A percentile compares a stretch with the other conserved stretches of the same genome.
These are phyloP conservation scores for Prionailurus viverrinus DNA, from an alignment of 2,113 vertebrate species.

Conservation along the genomic window DNA sequence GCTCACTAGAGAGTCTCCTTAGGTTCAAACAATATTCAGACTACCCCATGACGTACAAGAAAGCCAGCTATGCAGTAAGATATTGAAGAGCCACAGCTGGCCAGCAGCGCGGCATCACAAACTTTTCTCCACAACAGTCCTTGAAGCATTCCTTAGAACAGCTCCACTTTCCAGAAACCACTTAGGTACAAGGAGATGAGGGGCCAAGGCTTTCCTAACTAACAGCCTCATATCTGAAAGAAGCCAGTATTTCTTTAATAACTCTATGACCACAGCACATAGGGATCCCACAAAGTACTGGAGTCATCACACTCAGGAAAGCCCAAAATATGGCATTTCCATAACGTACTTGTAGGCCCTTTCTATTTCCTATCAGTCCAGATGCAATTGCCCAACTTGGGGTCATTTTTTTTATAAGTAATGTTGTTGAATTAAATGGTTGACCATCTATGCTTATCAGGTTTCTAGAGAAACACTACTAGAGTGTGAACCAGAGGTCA, in stretches of 20 bases:
- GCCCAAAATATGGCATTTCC: neutral
- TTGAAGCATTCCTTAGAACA: neutral
- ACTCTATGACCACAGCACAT: neutral
- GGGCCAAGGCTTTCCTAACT: neutral
- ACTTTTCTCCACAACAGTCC: neutral
- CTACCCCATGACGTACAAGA: neutral
- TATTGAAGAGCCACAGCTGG: neutral
- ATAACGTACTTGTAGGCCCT: neutral
- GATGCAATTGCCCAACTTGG: neutral
- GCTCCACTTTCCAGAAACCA: neutral
- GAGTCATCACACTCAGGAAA: neutral
- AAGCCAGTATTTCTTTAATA: neutral
- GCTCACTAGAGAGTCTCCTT: neutral
- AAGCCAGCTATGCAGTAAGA: neutral
- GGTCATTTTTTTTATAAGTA: neutral
- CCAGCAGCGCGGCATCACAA: neutral
- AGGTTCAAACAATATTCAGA: neutral
- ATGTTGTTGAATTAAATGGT: neutral
- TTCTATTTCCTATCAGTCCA: neutral
- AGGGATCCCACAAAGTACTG: neutral
- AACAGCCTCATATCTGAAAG: neutral
- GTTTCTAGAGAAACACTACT: neutral
- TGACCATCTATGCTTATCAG: neutral
- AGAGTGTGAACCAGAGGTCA: neutral
- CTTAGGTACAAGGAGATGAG: neutral